Percentiles rank a stretch among this genome's conserved stretches.
These are phyloP conservation scores for Ptilorrhoa leucosticta DNA, from an alignment of 2,113 vertebrate species.

Conservation along the genomic window DNA sequence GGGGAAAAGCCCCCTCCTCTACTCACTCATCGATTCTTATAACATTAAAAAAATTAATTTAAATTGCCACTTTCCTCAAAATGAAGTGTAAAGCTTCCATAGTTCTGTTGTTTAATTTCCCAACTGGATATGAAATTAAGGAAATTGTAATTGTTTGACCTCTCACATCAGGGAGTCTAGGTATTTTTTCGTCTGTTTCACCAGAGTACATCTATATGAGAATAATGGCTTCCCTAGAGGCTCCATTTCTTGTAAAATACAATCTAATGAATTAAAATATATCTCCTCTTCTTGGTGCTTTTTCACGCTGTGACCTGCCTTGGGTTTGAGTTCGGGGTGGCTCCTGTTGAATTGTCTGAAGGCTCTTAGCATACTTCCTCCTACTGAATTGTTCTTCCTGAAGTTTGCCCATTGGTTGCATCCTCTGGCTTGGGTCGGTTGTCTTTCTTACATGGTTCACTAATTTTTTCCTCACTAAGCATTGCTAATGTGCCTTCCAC, in stretches of 20 bases:
- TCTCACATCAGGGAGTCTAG: conserved; percentile 64
- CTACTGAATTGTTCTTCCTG: background rate
- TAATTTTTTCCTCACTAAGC: background rate
- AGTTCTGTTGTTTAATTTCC: conserved; percentile 76
- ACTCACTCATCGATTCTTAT: conserved; percentile 67
- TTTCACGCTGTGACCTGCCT: background rate
- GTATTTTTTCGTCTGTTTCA: conserved; percentile 61
- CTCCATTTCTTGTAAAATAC: conserved; percentile 5
- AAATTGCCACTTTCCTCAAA: conserved; percentile 75
- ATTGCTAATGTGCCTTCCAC: background rate
- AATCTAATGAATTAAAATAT: conserved; percentile 45
- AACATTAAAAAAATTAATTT: conserved; percentile 77
- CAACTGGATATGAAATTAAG: conserved; percentile 74
- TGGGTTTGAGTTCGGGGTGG: background rate
- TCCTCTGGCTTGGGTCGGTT: background rate
- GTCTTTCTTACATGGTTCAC: background rate
- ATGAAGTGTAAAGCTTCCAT: conserved; percentile 68
- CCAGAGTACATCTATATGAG: conserved; percentile 52
- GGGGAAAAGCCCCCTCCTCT: background rate
- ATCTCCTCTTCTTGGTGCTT: conserved; percentile 6
- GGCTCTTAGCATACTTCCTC: background rate
- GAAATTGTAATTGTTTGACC: conserved; percentile 76
- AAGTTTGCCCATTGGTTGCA: background rate
- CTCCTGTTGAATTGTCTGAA: conserved; percentile 16
- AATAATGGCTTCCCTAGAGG: conserved; percentile 52